Percentiles rank a stretch among this genome's conserved stretches.
These are phyloP conservation scores for Danio albolineatus DNA, from an alignment of 2,797 vertebrate genomes.

Conservation along the genomic window DNA sequence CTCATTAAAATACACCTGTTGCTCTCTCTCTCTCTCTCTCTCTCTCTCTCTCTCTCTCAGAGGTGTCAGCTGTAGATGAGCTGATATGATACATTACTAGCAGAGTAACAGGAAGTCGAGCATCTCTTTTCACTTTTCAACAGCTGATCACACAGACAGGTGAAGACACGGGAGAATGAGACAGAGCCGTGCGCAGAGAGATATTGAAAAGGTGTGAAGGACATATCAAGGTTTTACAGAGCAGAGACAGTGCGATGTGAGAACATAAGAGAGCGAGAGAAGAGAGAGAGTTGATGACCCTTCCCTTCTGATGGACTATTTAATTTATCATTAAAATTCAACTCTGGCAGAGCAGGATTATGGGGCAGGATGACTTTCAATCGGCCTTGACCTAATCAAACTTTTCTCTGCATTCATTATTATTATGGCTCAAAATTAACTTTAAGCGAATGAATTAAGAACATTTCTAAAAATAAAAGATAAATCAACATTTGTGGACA, in stretches of 20 bases:
- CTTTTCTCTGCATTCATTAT: background rate
- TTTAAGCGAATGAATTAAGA: background rate
- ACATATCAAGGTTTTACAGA: conserved; percentile 18
- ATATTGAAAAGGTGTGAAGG: conserved; percentile 16
- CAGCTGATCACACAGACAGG: conserved; percentile 2
- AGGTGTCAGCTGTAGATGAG: background rate
- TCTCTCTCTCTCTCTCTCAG: background rate
- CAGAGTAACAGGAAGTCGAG: conserved; percentile 3
- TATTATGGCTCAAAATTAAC: background rate
- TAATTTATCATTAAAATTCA: conserved; percentile 31
- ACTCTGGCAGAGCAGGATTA: background rate
- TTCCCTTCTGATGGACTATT: conserved; percentile 20
- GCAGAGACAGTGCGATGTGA: background rate
- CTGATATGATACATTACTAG: conserved; percentile 4
- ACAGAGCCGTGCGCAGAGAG: background rate
- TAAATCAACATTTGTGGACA: no score
- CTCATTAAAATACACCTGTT: conserved; percentile 1
- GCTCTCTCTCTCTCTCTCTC: no score
- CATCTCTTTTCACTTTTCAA: conserved; percentile 17
- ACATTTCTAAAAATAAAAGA: no score
- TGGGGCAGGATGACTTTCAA: conserved; percentile 23
- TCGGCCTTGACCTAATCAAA: conserved; percentile 32
- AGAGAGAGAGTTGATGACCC: conserved; percentile 27
- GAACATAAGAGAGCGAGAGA: conserved; percentile 10
- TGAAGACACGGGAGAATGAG: background rate